Evolutionary conservation across 30 jellyfish, hydroid and myxozoan genomes (phyloP), one percentile per base, ranked within the genome.

Genomic region (Hydra vulgaris): DNA sequence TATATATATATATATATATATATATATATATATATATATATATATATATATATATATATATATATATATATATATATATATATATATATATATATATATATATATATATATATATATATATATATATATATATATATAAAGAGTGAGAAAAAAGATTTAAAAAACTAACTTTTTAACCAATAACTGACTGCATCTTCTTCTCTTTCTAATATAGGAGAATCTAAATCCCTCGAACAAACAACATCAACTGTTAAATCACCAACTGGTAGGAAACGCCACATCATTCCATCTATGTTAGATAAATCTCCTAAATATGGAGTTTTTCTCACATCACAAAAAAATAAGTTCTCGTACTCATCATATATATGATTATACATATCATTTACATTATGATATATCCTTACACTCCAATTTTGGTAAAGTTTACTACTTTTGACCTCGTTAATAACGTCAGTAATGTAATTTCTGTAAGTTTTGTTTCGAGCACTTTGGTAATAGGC

Each of bases 161-260:
- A 40, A 40, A 40, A 40, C 5, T 3, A 40, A 40, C 61, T 15
- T 20, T 53, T 25, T 24, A 76, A 26, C 84, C 84, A 76, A 15
- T 76, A 82, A 18, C 15, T 53, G 7, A 76, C 84, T n/a, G 84
- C 84, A 53, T 76, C 79, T 15, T 21, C 84, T 1, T 76, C 84
- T 15, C 84, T 27, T 76, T 76, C 25, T 15, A 76, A 53, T 0
- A 76, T 7, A 12, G 84, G 84, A 19, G 84, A 76, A 26, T 76
- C 84, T 53, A 76, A 76, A 53, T 76, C 84, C 0, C 84, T 25
- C 12, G 79, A 76, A 53, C 84, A 76, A 7, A 27, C 23, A 25
- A 76, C 40, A 53, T 54, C 79, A 18, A 27, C 78, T 19, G 12
- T 19, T 22, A 21, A 23, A 5, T 76, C 84, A n/a, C 25, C 79